Evolutionary conservation across 2,113 vertebrate genomes (phyloP).

Genomic region (Pedetes capensis): DNA sequence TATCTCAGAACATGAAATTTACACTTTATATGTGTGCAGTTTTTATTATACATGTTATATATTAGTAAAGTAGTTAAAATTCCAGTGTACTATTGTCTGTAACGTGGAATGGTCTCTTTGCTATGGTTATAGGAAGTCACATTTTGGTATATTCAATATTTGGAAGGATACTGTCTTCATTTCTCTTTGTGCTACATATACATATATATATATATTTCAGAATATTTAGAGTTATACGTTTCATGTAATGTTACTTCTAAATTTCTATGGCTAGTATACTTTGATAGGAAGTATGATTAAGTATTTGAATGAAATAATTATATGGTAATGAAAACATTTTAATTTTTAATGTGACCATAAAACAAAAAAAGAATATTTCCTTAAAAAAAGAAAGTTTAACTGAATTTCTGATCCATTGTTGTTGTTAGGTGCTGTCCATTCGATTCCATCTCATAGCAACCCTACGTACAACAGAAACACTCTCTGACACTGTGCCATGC

Average conservation of each 20-base stretch:
- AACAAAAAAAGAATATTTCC: neutral
- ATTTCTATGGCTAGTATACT: neutral
- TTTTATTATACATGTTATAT: neutral
- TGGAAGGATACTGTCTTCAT: neutral
- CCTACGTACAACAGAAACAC: no score
- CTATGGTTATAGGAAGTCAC: neutral
- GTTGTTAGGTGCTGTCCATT: no score
- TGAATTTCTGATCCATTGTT: neutral
- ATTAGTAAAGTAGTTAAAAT: neutral
- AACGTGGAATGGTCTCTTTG: neutral
- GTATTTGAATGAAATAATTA: neutral
- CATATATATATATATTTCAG: neutral
- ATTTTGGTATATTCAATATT: neutral
- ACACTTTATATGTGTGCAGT: neutral
- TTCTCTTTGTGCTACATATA: neutral
- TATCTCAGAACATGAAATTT: neutral
- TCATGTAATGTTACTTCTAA: neutral
- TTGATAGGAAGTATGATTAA: neutral
- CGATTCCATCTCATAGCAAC: no score
- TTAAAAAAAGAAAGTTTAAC: neutral
- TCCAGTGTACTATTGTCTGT: neutral
- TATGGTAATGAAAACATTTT: neutral
- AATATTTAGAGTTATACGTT: neutral
- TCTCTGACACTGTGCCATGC: no score
- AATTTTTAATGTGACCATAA: neutral